Evolutionary conservation across 1,140 invertebrate genomes (phyloP).

Genomic region (Augochlora pura): DNA sequence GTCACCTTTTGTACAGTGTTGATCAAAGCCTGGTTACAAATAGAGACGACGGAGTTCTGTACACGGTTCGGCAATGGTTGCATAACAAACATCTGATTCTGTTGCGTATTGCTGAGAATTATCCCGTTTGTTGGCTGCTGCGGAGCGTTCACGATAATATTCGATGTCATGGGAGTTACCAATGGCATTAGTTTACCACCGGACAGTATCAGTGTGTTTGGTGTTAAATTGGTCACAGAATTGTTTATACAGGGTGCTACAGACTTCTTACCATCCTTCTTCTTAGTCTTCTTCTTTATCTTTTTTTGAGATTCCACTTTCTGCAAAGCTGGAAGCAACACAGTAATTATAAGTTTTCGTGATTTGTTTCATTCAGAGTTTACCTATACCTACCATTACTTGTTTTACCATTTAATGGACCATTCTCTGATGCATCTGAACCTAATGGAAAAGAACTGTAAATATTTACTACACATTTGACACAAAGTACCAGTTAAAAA

Average conservation of each 20-base stretch:
- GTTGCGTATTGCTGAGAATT: conserved; percentile 74
- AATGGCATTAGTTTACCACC: conserved; percentile 77
- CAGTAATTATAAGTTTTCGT: background rate
- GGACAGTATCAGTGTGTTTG: conserved; percentile 75
- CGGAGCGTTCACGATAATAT: conserved; percentile 76
- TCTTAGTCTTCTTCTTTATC: conserved; percentile 61
- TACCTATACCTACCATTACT: conserved; percentile 42
- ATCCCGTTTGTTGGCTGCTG: conserved; percentile 71
- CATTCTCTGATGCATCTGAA: conserved; percentile 3
- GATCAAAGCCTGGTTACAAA: conserved; percentile 72
- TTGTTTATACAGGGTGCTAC: conserved; percentile 54
- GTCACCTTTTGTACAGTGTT: conserved; percentile 74
- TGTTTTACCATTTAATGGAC: conserved; percentile 29
- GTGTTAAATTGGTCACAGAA: conserved; percentile 69
- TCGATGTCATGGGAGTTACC: conserved; percentile 75
- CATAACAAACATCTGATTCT: conserved; percentile 79
- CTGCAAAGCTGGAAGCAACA: conserved; percentile 33
- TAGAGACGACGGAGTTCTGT: conserved; percentile 71
- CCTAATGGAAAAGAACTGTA: conserved; percentile 38
- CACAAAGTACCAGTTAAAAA: background rate
- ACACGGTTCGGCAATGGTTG: conserved; percentile 72
- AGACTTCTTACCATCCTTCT: conserved; percentile 61
- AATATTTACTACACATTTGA: too few relatives aligned
- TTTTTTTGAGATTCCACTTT: conserved; percentile 65
- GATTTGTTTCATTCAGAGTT: background rate